Base-by-base conservation (phyloP, 2,797 vertebrate species). In the Acanthiza pusilla region DNA sequence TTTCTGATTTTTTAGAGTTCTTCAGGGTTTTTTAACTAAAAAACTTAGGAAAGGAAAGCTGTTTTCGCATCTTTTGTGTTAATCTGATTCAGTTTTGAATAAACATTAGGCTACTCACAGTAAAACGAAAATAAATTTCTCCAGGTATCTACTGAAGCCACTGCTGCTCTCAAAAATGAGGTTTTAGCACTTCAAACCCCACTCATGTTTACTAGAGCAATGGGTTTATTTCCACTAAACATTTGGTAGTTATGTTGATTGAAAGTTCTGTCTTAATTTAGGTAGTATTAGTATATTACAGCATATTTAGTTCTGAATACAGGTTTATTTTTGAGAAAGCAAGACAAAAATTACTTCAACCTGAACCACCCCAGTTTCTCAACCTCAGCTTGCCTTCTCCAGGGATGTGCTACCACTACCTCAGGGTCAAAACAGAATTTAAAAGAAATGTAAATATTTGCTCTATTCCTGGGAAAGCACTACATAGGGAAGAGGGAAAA, bases 361-460 rank as follows among this genome's bases (percentile, higher is more conserved):
- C 60, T 32, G 51, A 91, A 78, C 51, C 61, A 75, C 18, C 29
- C 21, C n/a, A 45, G 23, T 75, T 88, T 50, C 42, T 72, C 79
- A 70, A 66, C 27, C 38, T 62, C 87, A 57, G 38, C 25, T 57
- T 74, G 60, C 43, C 76, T 93, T 58, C 85, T 78, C 83, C 74
- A 84, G 48, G 38, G 82, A 84, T 53, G 42, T 50, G 57, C 58
- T 82, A 76, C 83, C 62, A 93, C 10, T 45, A 93, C 43, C 63
- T 61, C 63, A 40, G 63, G 38, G 71, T 57, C 85, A 90, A 79
- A 88, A 54, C 8, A 82, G 53, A 93, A 73, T 71, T 78, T 88
- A 42, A 29, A 77, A 94, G 74, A 88, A 82, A 86, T 48, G 66
- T 66, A 94, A 93, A 77, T 77, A 94, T 89, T 96, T 93, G 78